Base-by-base conservation (phyloP, 2,888 invertebrate species). In the Pterostichus madidus region DNA sequence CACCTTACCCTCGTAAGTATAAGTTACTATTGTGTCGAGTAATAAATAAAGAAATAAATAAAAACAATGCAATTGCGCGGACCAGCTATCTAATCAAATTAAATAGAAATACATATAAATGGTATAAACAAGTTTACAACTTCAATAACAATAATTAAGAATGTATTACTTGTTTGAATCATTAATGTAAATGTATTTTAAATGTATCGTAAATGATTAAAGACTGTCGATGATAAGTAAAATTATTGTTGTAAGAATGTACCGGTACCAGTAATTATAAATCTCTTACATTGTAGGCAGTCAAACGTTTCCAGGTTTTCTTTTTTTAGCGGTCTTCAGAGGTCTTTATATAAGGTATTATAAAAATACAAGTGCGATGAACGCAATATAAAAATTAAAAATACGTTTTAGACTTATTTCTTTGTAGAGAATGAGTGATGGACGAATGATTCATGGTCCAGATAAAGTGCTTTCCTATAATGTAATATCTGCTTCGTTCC, bases 401-500 rank as follows among this genome's bases (percentile, higher is more conserved):
- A 84, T 85, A 56, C 75, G 84, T 84, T 84, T 85, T 84, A 84
- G 84, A 84, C 84, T 85, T 83, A 85, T 84, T 85, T 84, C 85
- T 84, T 84, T 85, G 84, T 84, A 17, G 78, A 84, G 84, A 84
- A 85, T 85, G 85, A 86, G 83, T 85, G 86, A 86, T 85, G 85
- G 85, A 80, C 83, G 81, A 84, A 85, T 85, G 85, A 86, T 85
- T 85, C 85, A 86, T 86, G 85, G 84, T 59, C 68, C 84, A 84
- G 83, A 84, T 84, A 83, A 85, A 85, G 83, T 84, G 85, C 84
- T 85, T 85, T 85, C 82, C 85, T 85, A 85, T 85, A 85, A 84
- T 83, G 84, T 84, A 85, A 85, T 85, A 75, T 76, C 53, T 71
- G 44, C 56, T 75, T 59, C 73, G 46, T 80, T 8, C 10, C 10